Evolutionary conservation across 2,888 invertebrate species (phyloP).

Genomic region (Autographa pulchrina): DNA sequence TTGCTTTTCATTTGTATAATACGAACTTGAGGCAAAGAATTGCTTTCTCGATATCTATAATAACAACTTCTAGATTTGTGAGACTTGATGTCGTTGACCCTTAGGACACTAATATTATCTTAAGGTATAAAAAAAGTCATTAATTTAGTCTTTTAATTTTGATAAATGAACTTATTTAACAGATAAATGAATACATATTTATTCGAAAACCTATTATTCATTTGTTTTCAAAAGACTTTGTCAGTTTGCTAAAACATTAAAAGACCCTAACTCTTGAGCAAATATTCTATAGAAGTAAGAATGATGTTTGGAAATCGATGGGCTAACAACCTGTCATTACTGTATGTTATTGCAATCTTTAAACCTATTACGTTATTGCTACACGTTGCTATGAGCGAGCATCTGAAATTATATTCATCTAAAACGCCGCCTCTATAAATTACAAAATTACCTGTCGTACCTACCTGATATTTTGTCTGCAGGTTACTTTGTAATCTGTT

Average conservation of each 20-base stretch:
- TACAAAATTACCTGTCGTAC: constrained; percentile 21
- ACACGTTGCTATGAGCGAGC: constrained; percentile 38
- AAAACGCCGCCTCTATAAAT: constrained; percentile 24
- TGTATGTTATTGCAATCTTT: constrained; percentile 44
- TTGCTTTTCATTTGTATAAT: neutral
- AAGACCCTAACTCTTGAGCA: constrained; percentile 34
- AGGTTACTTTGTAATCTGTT: neutral
- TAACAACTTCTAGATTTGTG: neutral
- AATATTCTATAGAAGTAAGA: constrained; percentile 40
- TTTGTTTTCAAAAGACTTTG: neutral
- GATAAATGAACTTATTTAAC: too few species aligned
- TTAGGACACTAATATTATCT: too few species aligned
- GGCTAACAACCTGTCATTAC: constrained; percentile 45
- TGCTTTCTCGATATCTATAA: neutral
- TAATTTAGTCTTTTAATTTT: too few species aligned
- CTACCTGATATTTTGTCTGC: neutral
- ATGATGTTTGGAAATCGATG: constrained; percentile 35
- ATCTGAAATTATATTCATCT: constrained; percentile 33
- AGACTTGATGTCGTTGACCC: too few species aligned
- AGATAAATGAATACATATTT: too few species aligned
- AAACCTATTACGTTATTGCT: constrained; percentile 46
- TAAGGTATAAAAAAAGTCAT: too few species aligned
- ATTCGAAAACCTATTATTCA: neutral
- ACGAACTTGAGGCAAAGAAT: neutral
- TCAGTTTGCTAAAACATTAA: neutral